Conservation (phyloP, 2,888 invertebrate genomes). For the Troglohyphantes excavatus region DNA sequence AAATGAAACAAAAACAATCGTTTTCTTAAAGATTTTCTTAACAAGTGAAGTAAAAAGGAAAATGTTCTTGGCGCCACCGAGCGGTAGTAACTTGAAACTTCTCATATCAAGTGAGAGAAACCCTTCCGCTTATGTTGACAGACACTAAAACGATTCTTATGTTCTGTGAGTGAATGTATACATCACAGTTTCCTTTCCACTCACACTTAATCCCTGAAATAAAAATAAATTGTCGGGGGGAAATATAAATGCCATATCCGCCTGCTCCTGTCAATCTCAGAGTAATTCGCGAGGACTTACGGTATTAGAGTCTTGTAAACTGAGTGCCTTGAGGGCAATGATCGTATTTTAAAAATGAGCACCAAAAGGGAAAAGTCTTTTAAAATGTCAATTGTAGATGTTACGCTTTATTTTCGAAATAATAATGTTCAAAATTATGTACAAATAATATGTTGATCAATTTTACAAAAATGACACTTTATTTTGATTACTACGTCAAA, state of each 20-base stretch:
- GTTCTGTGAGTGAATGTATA: neutral
- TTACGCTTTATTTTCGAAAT: no score
- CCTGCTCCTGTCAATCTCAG: slow-evolving; percentile 1
- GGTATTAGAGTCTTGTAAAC: neutral
- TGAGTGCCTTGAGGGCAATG: neutral
- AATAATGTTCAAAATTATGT: no score
- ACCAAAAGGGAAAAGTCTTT: no score
- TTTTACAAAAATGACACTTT: no score
- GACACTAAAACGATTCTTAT: neutral
- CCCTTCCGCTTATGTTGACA: neutral
- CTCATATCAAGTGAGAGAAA: neutral
- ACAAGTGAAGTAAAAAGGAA: no score
- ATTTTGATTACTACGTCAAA: no score
- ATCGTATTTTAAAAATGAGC: no score
- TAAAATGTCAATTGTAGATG: no score
- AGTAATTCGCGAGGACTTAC: neutral
- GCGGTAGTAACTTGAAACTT: neutral
- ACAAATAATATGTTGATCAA: no score
- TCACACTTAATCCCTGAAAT: neutral
- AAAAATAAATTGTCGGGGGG: neutral
- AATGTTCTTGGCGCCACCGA: neutral
- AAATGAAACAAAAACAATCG: no score
- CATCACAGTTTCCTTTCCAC: neutral
- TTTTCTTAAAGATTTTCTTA: no score
- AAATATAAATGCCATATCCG: neutral